These are phyloP conservation scores for Darevskia mixta DNA, from an alignment of 2,797 vertebrate species.

Conservation along the genomic window DNA sequence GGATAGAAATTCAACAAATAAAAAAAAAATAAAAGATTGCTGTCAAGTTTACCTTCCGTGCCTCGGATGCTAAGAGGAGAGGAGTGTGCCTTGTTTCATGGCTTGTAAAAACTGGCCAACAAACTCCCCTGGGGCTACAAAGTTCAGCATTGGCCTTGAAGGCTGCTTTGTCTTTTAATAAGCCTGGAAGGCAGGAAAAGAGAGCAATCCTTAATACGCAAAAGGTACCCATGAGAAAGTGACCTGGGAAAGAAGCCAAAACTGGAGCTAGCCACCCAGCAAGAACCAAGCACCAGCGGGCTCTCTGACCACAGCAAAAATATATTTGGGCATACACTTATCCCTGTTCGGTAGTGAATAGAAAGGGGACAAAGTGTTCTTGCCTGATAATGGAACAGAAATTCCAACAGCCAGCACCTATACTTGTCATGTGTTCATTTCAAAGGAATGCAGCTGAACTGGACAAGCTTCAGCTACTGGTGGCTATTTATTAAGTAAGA, in stretches of 20 bases:
- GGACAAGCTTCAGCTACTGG: neutral
- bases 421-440: constrained; percentile 4
- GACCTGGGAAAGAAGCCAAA: neutral
- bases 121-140: neutral
- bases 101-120: neutral
- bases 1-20: too few relatives aligned
- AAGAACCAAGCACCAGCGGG: neutral
- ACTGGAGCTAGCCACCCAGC: neutral
- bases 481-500: neutral
- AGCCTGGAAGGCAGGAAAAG: neutral
- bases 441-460: constrained; percentile 27
- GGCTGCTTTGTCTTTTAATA: neutral
- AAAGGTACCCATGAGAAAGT: neutral
- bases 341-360: neutral
- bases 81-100: neutral
- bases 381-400: neutral
- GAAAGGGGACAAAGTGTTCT: constrained; percentile 17
- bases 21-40: too few relatives aligned
- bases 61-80: neutral
- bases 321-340: neutral
- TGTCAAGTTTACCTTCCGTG: neutral
- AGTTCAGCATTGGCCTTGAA: neutral
- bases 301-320: neutral
- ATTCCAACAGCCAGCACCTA: neutral
- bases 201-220: neutral